Conservation (phyloP, 1,140 invertebrate species). For the Pentalonia nigronervosa region DNA sequence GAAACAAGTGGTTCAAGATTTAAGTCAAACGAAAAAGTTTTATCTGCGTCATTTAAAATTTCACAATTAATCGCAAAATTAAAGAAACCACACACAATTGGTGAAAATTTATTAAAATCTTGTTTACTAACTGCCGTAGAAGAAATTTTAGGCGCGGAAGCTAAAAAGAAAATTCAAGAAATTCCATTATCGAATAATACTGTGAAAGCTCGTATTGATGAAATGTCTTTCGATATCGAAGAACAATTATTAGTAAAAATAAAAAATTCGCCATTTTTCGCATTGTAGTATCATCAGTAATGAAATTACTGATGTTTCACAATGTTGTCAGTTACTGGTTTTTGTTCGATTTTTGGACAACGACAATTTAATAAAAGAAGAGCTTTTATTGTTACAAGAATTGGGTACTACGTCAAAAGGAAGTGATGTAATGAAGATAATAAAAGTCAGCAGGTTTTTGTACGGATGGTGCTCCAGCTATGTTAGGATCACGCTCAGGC, state of each 20-base stretch:
- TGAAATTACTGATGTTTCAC: constrained; percentile 35
- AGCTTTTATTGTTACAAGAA: not conserved
- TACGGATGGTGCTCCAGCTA: not conserved
- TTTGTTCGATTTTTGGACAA: constrained; percentile 3
- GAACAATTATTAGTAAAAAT: constrained; percentile 23
- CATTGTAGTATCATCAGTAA: constrained; percentile 35
- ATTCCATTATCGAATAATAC: too few relatives aligned
- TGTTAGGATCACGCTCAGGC: not conserved
- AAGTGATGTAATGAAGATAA: constrained; percentile 20
- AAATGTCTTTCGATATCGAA: constrained; percentile 5
- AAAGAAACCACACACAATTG: constrained; percentile 59
- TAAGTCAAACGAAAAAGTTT: constrained; percentile 12
- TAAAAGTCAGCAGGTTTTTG: not conserved
- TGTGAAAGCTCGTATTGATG: constrained; percentile 22
- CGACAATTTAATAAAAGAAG: not conserved
- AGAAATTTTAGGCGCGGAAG: not conserved
- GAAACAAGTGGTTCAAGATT: constrained; percentile 42
- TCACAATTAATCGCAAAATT: constrained; percentile 62
- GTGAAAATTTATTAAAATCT: constrained; percentile 58
- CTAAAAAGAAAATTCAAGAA: constrained; percentile 2
- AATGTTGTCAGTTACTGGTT: constrained; percentile 1
- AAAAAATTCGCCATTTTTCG: not conserved
- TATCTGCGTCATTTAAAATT: constrained; percentile 50
- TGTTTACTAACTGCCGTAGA: not conserved
- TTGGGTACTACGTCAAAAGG: not conserved